These are phyloP conservation scores for Neodiprion lecontei DNA, from an alignment of 1,140 invertebrate species.

Conservation along the genomic window DNA sequence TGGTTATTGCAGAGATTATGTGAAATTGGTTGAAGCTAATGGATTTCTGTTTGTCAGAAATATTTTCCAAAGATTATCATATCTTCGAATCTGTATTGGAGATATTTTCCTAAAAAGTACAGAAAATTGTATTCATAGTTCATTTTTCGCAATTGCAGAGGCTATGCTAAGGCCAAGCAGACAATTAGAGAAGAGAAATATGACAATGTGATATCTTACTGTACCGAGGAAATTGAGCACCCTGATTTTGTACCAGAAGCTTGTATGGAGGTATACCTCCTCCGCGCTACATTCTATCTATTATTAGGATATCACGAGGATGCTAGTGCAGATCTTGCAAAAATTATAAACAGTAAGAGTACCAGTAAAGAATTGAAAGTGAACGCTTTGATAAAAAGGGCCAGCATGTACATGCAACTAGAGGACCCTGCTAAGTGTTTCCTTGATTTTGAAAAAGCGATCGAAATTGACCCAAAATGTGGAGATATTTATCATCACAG, in stretches of 20 bases:
- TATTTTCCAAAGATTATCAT: no score
- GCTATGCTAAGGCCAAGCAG: conserved; percentile 71
- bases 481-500: conserved; percentile 85
- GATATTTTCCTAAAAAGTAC: background rate
- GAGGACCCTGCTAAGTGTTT: conserved; percentile 77
- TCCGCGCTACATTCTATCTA: conserved; percentile 85
- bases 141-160: conserved; percentile 48
- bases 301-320: conserved; percentile 75
- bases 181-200: conserved; percentile 75
- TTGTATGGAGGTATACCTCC: conserved; percentile 72
- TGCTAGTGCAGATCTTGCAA: conserved; percentile 75
- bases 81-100: no score
- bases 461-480: conserved; percentile 78
- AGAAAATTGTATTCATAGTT: background rate
- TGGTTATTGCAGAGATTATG: conserved; percentile 35
- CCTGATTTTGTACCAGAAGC: conserved; percentile 59
- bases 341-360: conserved; percentile 67
- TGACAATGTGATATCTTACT: conserved; percentile 79
- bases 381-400: conserved; percentile 91
- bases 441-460: conserved; percentile 79
- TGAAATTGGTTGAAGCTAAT: no score
- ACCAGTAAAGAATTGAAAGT: conserved; percentile 70
- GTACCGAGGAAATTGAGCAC: conserved; percentile 81
- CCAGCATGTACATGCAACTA: conserved; percentile 81
- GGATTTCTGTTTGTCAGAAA: no score